Percentiles rank a stretch among this genome's conserved stretches.
phyloP scores from a whole-genome alignment of 1,140 invertebrate genomes.

The Phymorhynchus buccinoides region DNA sequence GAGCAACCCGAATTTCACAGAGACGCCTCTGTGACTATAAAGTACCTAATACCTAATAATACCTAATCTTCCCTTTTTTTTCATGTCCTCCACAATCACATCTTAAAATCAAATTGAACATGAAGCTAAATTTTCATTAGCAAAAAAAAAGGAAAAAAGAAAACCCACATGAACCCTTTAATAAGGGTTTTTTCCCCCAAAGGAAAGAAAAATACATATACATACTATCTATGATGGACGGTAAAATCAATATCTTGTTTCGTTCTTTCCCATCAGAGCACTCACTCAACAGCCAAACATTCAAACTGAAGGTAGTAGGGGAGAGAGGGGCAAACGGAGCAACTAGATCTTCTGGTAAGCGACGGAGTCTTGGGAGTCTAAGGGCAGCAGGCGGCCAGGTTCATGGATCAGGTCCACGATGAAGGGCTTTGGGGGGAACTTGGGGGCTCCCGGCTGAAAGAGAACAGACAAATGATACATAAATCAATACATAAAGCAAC shows the following conservation, averaged over 20 bases:
- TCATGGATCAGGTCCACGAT: conserved; percentile 72
- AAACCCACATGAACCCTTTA: no score
- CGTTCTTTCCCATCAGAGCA: neutral
- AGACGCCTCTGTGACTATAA: no score
- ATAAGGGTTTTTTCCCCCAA: neutral
- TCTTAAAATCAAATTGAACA: no score
- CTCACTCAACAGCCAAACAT: neutral
- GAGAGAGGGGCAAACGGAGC: no score
- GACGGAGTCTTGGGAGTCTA: conserved; percentile 69
- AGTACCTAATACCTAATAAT: neutral
- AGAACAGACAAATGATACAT: no score
- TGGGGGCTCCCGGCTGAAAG: conserved; percentile 64
- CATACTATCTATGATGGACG: neutral
- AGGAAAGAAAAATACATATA: neutral
- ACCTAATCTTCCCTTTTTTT: neutral
- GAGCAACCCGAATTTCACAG: no score
- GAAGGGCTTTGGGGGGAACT: conserved; percentile 68
- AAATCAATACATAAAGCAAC: no score
- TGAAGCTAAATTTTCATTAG: neutral
- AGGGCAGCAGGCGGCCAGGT: conserved; percentile 67
- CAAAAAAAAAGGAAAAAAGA: neutral
- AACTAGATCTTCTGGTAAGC: conserved; percentile 68
- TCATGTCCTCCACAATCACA: neutral
- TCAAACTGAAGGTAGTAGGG: neutral
- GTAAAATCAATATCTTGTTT: neutral